Evolutionary conservation across 2,113 vertebrate species (phyloP).

Genomic region (Chamaetylas fuelleborni): DNA sequence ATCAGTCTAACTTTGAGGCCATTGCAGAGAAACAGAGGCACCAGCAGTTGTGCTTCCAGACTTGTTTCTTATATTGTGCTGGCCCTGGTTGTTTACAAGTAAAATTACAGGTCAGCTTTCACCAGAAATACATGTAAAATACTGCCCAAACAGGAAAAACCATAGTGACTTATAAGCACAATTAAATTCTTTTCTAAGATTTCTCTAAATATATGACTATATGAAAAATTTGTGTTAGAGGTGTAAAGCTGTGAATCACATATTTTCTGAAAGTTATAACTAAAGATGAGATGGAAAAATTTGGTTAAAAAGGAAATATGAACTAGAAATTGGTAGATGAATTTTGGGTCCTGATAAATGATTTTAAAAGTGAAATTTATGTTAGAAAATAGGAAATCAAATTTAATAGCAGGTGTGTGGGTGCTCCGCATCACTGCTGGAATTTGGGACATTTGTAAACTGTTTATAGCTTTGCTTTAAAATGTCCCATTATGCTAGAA

Average conservation of each 20-base stretch:
- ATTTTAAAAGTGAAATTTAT: neutral
- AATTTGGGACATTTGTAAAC: neutral
- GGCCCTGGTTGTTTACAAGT: neutral
- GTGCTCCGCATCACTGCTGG: neutral
- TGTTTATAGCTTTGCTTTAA: neutral
- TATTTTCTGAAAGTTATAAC: neutral
- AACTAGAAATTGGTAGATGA: neutral
- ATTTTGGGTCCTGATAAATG: neutral
- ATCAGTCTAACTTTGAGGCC: slow-evolving; percentile 12
- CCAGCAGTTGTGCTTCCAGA: neutral
- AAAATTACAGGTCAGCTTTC: neutral
- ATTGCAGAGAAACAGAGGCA: neutral
- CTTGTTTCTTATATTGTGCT: neutral
- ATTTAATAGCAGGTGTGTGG: neutral
- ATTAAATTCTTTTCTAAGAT: neutral
- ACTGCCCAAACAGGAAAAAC: neutral
- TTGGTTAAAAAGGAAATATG: neutral
- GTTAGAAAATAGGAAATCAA: neutral
- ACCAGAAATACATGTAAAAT: neutral
- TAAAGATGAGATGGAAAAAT: neutral
- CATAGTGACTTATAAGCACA: neutral
- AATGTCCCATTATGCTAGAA: neutral
- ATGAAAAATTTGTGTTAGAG: neutral
- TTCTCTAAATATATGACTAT: neutral
- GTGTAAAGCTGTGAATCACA: neutral